phyloP scores from a whole-genome alignment of 1,140 invertebrate genomes.

The Meloidogyne floridensis region DNA sequence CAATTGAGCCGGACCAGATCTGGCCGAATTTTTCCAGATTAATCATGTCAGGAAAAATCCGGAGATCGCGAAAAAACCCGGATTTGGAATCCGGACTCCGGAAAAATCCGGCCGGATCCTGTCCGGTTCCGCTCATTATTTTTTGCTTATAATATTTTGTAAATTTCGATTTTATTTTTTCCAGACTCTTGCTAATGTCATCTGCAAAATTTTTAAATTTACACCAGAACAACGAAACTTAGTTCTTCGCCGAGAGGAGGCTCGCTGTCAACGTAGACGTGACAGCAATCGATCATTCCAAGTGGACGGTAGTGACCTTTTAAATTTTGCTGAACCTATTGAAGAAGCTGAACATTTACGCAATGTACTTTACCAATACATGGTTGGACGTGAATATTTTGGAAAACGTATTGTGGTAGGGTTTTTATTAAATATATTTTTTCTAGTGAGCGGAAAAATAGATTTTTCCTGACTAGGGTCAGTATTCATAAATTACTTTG shows the following conservation, averaged over 20 bases:
- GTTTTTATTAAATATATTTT: background rate
- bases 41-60: too few relatives aligned
- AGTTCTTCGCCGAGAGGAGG: slow-evolving; percentile 25
- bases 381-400: slow-evolving; percentile 39
- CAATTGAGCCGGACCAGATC: too few relatives aligned
- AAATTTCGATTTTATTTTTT: background rate
- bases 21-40: too few relatives aligned
- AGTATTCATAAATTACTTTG: too few relatives aligned
- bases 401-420: slow-evolving; percentile 36
- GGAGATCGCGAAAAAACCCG: too few relatives aligned
- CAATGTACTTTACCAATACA: slow-evolving; percentile 39
- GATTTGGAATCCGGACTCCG: too few relatives aligned
- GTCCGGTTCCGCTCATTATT: too few relatives aligned
- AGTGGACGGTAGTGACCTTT: slow-evolving; percentile 15
- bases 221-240: slow-evolving; percentile 37
- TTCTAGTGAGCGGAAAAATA: too few relatives aligned
- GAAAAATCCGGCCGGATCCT: too few relatives aligned
- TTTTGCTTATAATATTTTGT: background rate
- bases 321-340: slow-evolving; percentile 34
- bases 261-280: slow-evolving; percentile 9
- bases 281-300: slow-evolving; percentile 13
- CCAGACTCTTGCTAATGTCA: slow-evolving; percentile 39
- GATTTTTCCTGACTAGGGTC: too few relatives aligned
- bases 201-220: slow-evolving; percentile 40
- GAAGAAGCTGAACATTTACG: slow-evolving; percentile 36